Conservation (phyloP, 2,797 vertebrate genomes). For the Australoheros facetus region DNA sequence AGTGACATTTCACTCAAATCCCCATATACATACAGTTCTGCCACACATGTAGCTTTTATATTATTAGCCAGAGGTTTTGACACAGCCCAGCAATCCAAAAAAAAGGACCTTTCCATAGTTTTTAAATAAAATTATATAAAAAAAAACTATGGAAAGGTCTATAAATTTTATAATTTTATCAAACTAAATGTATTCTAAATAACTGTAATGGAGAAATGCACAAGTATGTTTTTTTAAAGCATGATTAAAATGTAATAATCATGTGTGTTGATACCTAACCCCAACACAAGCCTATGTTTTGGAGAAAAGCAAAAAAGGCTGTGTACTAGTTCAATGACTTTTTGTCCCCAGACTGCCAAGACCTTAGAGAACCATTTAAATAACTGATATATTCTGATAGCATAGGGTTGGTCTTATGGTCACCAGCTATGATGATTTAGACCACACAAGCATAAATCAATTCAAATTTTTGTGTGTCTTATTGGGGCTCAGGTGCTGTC, state of each 20-base stretch:
- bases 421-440: neutral
- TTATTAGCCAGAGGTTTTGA: neutral
- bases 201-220: neutral
- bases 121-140: neutral
- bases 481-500: slow-evolving; percentile 88
- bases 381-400: neutral
- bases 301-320: neutral
- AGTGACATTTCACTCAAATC: neutral
- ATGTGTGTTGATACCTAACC: too few species aligned
- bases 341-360: neutral
- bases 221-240: neutral
- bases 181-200: neutral
- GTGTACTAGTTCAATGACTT: neutral
- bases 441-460: neutral
- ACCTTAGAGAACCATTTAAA: neutral
- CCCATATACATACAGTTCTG: neutral
- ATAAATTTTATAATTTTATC: neutral
- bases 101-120: neutral
- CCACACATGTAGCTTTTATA: neutral
- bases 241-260: neutral
- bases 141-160: too few species aligned
- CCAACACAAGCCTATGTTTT: neutral
- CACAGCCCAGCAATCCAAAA: neutral
- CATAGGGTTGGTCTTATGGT: neutral
- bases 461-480: slow-evolving; percentile 1